These are phyloP conservation scores for Vesta saturnalis DNA, from an alignment of 2,888 invertebrate species.

Conservation along the genomic window DNA sequence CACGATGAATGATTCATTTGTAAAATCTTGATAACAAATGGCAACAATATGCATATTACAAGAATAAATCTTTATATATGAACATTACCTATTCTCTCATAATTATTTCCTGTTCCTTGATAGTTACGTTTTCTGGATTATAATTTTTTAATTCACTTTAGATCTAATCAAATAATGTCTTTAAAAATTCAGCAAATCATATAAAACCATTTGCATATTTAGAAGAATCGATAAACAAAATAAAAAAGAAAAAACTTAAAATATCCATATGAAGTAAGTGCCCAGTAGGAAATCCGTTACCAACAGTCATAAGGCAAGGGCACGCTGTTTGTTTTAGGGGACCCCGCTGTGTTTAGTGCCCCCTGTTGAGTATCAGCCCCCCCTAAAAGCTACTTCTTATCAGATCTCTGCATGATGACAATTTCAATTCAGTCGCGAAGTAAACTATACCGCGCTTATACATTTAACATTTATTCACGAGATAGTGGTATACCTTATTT, in stretches of 20 bases:
- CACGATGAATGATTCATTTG: too few relatives aligned
- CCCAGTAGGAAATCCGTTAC: slow-evolving; percentile 60
- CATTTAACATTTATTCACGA: slow-evolving; percentile 22
- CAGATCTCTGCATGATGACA: slow-evolving; percentile 64
- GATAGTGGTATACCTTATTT: neutral
- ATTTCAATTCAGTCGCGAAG: slow-evolving; percentile 58
- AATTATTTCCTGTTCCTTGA: too few relatives aligned
- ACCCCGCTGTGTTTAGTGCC: slow-evolving; percentile 55
- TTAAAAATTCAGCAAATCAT: too few relatives aligned
- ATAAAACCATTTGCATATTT: slow-evolving; percentile 24
- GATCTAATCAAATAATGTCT: too few relatives aligned
- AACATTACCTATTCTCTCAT: too few relatives aligned
- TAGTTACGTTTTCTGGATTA: too few relatives aligned
- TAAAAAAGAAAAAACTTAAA: slow-evolving; percentile 26
- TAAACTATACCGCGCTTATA: slow-evolving; percentile 39
- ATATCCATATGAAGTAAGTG: slow-evolving; percentile 44
- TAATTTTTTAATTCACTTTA: too few relatives aligned
- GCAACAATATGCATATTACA: too few relatives aligned
- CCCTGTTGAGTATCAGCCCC: slow-evolving; percentile 52
- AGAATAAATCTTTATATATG: too few relatives aligned
- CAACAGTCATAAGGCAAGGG: slow-evolving; percentile 56
- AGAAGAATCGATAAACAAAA: slow-evolving; percentile 16
- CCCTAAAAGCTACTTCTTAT: slow-evolving; percentile 61
- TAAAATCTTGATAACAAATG: too few relatives aligned
- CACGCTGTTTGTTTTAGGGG: slow-evolving; percentile 62